A percentile compares a stretch with the other conserved stretches of the same genome.
Conservation (phyloP, 2,888 invertebrate species). For the Mimas tiliae region DNA sequence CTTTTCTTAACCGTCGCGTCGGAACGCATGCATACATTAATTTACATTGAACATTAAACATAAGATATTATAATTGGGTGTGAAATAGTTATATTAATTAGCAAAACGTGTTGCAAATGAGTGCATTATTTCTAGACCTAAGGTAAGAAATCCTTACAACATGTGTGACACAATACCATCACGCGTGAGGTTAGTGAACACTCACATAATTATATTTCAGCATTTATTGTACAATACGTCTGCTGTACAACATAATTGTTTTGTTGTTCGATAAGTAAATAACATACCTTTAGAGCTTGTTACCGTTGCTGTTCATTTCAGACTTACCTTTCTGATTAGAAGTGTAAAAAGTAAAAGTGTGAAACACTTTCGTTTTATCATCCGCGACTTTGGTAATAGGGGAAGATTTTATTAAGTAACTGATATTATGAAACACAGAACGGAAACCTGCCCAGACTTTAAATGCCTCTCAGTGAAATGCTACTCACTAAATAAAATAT, state of each 20-base stretch:
- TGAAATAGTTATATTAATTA: conserved; percentile 2
- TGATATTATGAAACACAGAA: neutral
- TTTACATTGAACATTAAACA: neutral
- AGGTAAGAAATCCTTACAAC: conserved; percentile 10
- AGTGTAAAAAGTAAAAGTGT: neutral
- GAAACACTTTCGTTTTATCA: neutral
- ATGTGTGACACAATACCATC: conserved; percentile 6
- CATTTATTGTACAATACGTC: neutral
- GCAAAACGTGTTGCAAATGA: conserved; percentile 1
- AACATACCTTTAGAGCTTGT: neutral
- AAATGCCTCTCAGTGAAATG: no score
- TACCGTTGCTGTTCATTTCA: neutral
- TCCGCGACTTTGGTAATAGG: neutral
- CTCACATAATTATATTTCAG: conserved; percentile 9
- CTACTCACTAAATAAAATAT: no score
- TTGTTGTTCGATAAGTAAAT: conserved; percentile 4
- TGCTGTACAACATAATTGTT: neutral
- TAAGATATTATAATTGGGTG: conserved; percentile 8
- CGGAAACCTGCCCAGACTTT: no score
- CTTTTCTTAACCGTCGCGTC: no score
- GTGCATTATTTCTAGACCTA: conserved; percentile 5
- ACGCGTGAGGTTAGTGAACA: neutral
- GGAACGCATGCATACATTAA: no score
- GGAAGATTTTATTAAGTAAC: neutral
- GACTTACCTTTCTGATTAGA: neutral